These are phyloP conservation scores for Chloroceryle amazona DNA, from an alignment of 2,797 vertebrate genomes.

Conservation along the genomic window DNA sequence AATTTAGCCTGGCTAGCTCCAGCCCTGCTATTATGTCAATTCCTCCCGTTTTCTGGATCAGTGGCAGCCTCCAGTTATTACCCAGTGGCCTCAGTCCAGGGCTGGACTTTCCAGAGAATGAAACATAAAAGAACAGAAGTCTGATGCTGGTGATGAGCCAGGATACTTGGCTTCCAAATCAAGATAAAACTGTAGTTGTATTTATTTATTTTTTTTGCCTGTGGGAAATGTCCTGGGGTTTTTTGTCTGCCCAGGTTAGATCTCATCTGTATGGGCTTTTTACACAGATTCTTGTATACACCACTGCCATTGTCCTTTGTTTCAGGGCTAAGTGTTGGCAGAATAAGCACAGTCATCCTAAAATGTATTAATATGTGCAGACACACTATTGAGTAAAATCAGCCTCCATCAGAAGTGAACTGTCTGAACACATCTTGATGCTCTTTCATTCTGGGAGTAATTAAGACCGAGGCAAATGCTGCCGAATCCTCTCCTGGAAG, in stretches of 20 bases:
- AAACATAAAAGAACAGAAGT: constrained; percentile 10
- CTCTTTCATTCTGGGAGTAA: neutral
- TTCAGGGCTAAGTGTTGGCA: constrained; percentile 4
- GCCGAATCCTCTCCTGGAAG: neutral
- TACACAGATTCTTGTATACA: neutral
- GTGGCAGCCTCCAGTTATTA: constrained; percentile 17
- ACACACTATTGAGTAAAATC: neutral
- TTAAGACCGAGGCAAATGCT: neutral
- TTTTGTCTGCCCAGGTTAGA: neutral
- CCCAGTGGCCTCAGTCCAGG: constrained; percentile 11
- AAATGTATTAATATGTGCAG: neutral
- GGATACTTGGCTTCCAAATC: constrained; percentile 33
- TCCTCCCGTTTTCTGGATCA: constrained; percentile 29
- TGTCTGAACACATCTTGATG: neutral
- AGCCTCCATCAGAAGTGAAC: neutral
- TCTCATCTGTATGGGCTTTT: neutral
- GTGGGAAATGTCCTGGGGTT: neutral
- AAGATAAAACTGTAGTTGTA: neutral
- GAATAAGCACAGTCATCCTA: neutral
- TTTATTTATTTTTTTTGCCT: neutral
- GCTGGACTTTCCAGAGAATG: neutral
- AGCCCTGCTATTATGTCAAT: constrained; percentile 18
- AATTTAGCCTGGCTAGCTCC: neutral
- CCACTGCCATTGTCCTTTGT: neutral
- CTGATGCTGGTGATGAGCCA: constrained; percentile 40